These are phyloP conservation scores for Pseudorectes ferrugineus DNA, from an alignment of 2,113 vertebrate species.

Conservation along the genomic window DNA sequence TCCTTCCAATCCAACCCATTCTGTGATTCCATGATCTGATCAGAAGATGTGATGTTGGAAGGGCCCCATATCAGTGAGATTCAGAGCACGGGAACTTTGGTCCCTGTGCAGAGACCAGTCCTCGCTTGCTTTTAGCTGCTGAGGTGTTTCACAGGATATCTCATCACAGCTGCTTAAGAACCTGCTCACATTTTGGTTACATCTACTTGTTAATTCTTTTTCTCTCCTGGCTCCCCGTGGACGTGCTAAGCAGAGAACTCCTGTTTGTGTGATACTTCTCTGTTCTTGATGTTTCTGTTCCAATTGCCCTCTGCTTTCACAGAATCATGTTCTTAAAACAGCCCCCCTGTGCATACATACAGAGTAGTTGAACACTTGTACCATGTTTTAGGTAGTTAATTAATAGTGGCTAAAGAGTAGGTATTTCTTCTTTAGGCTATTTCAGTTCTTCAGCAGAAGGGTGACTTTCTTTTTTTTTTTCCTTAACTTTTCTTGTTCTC, in stretches of 20 bases:
- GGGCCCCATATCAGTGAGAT: fast-evolving
- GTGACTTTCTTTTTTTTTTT: not conserved
- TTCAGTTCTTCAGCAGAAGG: not conserved
- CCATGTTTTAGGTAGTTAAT: not conserved
- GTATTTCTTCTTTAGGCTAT: not conserved
- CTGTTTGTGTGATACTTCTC: not conserved
- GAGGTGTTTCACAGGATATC: not conserved
- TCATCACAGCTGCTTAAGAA: not conserved
- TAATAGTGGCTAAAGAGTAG: not conserved
- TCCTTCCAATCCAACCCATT: not conserved
- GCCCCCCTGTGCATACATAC: not conserved
- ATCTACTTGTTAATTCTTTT: not conserved
- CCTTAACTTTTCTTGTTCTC: not conserved
- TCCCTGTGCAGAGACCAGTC: not conserved
- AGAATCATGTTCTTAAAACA: not conserved
- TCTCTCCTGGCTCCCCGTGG: not conserved
- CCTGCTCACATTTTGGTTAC: not conserved
- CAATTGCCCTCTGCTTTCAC: not conserved
- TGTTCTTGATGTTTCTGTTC: not conserved
- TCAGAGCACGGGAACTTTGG: not conserved
- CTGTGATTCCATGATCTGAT: not conserved
- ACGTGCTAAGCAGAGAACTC: not conserved
- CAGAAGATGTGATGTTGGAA: not conserved
- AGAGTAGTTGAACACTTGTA: not conserved
- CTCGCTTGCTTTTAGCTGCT: not conserved